These are phyloP conservation scores for Sisor rabdophorus DNA, from an alignment of 2,113 vertebrate genomes.

Conservation along the genomic window DNA sequence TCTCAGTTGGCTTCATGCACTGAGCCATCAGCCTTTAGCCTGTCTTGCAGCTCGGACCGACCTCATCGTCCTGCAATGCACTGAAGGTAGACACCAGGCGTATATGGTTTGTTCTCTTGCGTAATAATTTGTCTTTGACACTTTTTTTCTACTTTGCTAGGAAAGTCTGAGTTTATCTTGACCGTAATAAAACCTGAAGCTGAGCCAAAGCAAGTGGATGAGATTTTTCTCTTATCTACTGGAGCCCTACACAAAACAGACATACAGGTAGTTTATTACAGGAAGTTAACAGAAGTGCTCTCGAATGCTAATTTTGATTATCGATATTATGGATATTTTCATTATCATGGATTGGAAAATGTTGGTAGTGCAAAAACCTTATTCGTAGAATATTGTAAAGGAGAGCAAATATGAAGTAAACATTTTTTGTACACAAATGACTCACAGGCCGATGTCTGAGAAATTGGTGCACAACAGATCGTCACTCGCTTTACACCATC, in stretches of 20 bases:
- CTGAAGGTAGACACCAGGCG: conserved; percentile 66
- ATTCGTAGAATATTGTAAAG: too few relatives aligned
- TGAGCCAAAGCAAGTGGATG: conserved; percentile 67
- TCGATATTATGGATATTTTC: too few relatives aligned
- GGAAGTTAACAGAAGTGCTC: too few relatives aligned
- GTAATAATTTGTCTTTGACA: neutral
- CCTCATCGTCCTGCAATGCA: conserved; percentile 68
- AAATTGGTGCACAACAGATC: too few relatives aligned
- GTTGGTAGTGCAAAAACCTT: too few relatives aligned
- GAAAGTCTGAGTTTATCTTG: conserved; percentile 76
- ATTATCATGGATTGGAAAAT: too few relatives aligned
- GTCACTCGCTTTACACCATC: too few relatives aligned
- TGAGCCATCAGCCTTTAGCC: conserved; percentile 69
- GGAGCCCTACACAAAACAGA: conserved; percentile 74
- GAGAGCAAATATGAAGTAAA: too few relatives aligned
- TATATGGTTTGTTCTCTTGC: neutral
- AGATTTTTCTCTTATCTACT: conserved; percentile 79
- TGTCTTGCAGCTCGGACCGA: conserved; percentile 73
- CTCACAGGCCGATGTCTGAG: too few relatives aligned
- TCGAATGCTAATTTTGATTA: too few relatives aligned
- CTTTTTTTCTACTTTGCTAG: conserved; percentile 51
- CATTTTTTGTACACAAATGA: too few relatives aligned
- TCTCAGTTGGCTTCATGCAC: conserved; percentile 79
- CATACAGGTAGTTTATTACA: conserved; percentile 75
- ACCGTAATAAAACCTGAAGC: conserved; percentile 64